A percentile compares a stretch with the other conserved stretches of the same genome.
Conservation (phyloP, 2,113 vertebrate genomes). For the Zeus faber region DNA sequence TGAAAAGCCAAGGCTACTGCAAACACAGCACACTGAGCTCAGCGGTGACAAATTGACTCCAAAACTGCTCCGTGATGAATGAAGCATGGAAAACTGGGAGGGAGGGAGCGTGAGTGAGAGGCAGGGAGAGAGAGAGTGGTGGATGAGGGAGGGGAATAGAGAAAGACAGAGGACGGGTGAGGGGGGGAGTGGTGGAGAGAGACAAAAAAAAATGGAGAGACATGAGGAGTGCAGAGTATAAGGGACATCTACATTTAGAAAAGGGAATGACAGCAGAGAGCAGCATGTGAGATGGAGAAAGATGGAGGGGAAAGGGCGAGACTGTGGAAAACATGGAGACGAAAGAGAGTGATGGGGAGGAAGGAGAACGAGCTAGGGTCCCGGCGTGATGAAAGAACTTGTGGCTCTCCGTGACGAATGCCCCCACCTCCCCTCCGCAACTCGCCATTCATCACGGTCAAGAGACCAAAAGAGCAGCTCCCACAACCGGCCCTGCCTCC, state of each 20-base stretch:
- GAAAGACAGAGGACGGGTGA: not conserved
- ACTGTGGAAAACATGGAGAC: slow-evolving; percentile 43
- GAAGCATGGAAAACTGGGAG: slow-evolving; percentile 19
- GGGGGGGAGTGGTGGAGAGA: not conserved
- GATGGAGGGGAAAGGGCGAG: slow-evolving; percentile 3
- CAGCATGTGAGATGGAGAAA: too few species aligned
- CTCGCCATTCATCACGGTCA: slow-evolving; percentile 53
- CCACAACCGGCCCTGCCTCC: slow-evolving; percentile 8
- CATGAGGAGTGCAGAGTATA: too few species aligned
- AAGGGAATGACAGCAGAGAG: not conserved
- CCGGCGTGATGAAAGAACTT: slow-evolving; percentile 7
- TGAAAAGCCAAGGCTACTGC: slow-evolving; percentile 49
- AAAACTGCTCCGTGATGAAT: slow-evolving; percentile 54
- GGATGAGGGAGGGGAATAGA: not conserved
- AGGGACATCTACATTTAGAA: too few species aligned
- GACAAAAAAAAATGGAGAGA: not conserved
- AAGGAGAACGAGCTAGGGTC: slow-evolving; percentile 1
- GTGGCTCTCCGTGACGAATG: slow-evolving; percentile 57
- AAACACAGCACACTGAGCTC: slow-evolving; percentile 23
- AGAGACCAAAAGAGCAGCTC: slow-evolving; percentile 23
- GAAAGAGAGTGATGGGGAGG: not conserved
- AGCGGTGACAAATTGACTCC: slow-evolving; percentile 58
- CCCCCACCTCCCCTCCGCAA: slow-evolving; percentile 15
- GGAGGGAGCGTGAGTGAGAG: too few species aligned
- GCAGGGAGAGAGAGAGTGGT: too few species aligned